phyloP scores from a whole-genome alignment of 2,113 vertebrate species.

The Apeltes quadracus region DNA sequence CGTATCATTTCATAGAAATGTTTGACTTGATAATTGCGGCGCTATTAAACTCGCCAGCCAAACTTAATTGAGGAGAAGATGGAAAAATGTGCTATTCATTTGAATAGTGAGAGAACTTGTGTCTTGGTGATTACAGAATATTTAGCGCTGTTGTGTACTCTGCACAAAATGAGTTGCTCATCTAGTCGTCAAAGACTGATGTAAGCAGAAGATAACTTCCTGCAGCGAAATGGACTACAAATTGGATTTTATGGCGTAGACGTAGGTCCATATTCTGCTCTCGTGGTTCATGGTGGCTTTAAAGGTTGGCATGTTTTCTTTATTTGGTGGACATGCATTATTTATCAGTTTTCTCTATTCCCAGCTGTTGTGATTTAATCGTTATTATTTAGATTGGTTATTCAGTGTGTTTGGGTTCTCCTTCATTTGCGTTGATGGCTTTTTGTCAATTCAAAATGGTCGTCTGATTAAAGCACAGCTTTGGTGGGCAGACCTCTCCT shows the following conservation, averaged over 20 bases:
- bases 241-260: not conserved
- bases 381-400: not conserved
- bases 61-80: not conserved
- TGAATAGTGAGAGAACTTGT: not conserved
- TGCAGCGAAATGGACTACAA: not conserved
- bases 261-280: not conserved
- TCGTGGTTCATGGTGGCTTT: constrained; percentile 5
- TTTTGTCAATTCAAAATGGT: constrained; percentile 65
- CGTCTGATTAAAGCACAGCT: constrained; percentile 64
- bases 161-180: not conserved
- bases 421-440: constrained; percentile 29
- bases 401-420: not conserved
- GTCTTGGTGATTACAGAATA: not conserved
- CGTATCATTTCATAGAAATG: not conserved
- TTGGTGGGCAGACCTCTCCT: constrained; percentile 56
- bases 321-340: constrained; percentile 1
- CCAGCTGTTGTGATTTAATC: not conserved
- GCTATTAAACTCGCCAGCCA: not conserved
- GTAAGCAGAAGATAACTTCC: not conserved
- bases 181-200: not conserved
- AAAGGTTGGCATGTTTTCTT: not conserved
- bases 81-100: constrained; percentile 8
- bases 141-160: not conserved
- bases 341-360: not conserved
- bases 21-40: not conserved